These are phyloP conservation scores for Montipora efflorescens DNA, from an alignment of 64 coral and sea anemone genomes.

Conservation along the genomic window DNA sequence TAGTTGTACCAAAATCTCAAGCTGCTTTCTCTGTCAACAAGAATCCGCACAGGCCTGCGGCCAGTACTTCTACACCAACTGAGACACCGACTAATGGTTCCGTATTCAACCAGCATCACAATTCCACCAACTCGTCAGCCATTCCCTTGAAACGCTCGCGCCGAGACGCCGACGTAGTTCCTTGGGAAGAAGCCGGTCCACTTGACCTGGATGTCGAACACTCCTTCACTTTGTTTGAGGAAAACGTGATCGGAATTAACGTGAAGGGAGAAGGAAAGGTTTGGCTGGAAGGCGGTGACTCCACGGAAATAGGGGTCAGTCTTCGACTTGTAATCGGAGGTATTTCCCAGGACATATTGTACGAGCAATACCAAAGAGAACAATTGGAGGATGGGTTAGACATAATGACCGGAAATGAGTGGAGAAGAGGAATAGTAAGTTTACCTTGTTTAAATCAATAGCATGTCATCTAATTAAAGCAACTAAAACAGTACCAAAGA, in stretches of 20 bases:
- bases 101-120: slow-evolving; percentile 3
- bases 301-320: neutral
- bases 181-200: neutral
- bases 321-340: neutral
- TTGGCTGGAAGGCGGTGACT: neutral
- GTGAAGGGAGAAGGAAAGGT: neutral
- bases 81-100: neutral
- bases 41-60: neutral
- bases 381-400: neutral
- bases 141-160: neutral
- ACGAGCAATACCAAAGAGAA: neutral
- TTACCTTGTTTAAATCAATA: neutral
- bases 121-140: neutral
- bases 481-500: neutral
- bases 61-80: neutral
- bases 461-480: neutral
- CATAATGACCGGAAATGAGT: neutral
- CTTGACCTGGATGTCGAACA: neutral
- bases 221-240: slow-evolving; percentile 22
- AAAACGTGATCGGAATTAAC: slow-evolving; percentile 21
- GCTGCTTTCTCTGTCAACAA: neutral
- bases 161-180: neutral
- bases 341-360: neutral
- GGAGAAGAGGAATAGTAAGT: neutral
- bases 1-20: neutral